Base-by-base conservation (phyloP, 2,113 vertebrate species). In the Nestor notabilis region DNA sequence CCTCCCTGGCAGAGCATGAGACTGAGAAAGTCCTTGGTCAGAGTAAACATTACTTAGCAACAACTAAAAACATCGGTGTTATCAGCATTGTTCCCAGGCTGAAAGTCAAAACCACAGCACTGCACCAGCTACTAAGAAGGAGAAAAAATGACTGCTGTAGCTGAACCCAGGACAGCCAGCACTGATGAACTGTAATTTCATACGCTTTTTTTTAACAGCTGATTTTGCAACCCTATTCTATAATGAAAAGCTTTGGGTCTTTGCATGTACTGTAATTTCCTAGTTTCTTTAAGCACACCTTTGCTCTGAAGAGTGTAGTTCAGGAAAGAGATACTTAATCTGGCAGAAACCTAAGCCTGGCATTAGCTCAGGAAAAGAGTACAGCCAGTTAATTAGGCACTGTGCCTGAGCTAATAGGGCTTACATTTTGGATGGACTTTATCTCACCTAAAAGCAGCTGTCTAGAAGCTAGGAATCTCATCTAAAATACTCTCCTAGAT, bases 331-430 rank as follows among this genome's bases (percentile, higher is more conserved):
- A 28, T 72, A 82, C 39, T 83, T 91, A 52, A 83, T 83, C 56
- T 92, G 79, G 65, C 66, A 60, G 66, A 86, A 76, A 72, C 52
- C 27, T 80, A 68, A 72, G 24, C 41, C 66, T 96, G 75, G 39
- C 58, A 77, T 76, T 90, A 29, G 39, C 44, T 94, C 71, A 92
- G 85, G 53, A 86, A 86, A 69, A 66, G 53, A 86, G 17, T 74
- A 41, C 44, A 86, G 88, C 66, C 52, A 93, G 69, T 93, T 92
- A 90, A 94, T 90, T 88, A 92, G 88, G 71, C 71, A 72, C 49
- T 65, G 7, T 86, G 79, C 66, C 75, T 79, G 44, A 76, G n/a
- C 11, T 94, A 90, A 88, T 76, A 80, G 41, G 29, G 25, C 18
- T 94, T 65, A 72, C 17, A 28, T 69, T 91, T 88, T 64, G 44